A percentile compares a stretch with the other conserved stretches of the same genome.
phyloP scores from a whole-genome alignment of 2,888 invertebrate genomes.

The Deilephila porcellus region DNA sequence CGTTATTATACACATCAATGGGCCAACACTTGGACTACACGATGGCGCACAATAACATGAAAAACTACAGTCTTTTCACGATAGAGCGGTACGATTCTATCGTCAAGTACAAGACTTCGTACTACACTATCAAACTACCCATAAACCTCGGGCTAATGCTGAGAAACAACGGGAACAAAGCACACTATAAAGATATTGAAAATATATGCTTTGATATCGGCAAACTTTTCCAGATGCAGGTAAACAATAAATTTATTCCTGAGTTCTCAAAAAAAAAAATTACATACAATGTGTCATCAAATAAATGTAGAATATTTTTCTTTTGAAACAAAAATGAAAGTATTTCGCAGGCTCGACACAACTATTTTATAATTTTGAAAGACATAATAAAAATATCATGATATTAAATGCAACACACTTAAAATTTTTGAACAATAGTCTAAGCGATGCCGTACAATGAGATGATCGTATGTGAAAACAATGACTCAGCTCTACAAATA shows the following conservation, averaged over 20 bases:
- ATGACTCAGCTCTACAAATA: too few species aligned
- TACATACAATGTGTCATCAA: too few species aligned
- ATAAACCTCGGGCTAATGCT: slow-evolving; percentile 93
- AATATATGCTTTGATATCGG: slow-evolving; percentile 94
- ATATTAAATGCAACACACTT: too few species aligned
- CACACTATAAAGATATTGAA: slow-evolving; percentile 89
- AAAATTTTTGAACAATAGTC: too few species aligned
- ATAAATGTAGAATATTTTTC: too few species aligned
- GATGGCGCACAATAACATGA: slow-evolving; percentile 75
- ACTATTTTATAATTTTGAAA: too few species aligned
- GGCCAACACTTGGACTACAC: slow-evolving; percentile 93
- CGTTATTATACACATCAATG: slow-evolving; percentile 86
- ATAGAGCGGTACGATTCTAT: slow-evolving; percentile 93
- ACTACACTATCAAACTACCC: slow-evolving; percentile 95
- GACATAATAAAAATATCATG: too few species aligned
- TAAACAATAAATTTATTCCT: slow-evolving; percentile 53
- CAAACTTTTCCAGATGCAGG: slow-evolving; percentile 95
- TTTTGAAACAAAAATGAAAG: too few species aligned
- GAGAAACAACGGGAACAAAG: slow-evolving; percentile 87
- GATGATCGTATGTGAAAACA: too few species aligned
- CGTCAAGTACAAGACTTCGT: slow-evolving; percentile 94
- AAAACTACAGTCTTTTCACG: slow-evolving; percentile 85
- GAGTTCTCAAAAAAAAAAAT: too few species aligned
- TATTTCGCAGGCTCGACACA: too few species aligned
- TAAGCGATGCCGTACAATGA: too few species aligned